Percentiles rank a stretch among this genome's conserved stretches.
Conservation (phyloP, 2,797 vertebrate genomes). For the Scomberomorus guttatus region DNA sequence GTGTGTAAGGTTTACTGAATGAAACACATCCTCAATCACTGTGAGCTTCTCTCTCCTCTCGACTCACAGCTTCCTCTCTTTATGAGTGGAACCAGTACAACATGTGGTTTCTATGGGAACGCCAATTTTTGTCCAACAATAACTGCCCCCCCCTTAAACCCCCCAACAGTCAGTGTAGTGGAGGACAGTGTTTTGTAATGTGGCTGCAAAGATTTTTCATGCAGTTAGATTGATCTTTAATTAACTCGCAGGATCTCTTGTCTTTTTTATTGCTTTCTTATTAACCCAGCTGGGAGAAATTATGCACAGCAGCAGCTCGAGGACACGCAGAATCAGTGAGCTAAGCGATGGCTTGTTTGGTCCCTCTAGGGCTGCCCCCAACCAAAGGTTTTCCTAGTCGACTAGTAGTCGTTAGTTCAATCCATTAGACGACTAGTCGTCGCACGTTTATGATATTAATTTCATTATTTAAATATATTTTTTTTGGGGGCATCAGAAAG, state of each 20-base stretch:
- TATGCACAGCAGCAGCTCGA: slow-evolving; percentile 29
- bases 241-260: slow-evolving; percentile 30
- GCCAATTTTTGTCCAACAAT: slow-evolving; percentile 37
- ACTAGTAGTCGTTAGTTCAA: no score
- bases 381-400: no score
- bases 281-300: slow-evolving; percentile 31
- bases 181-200: slow-evolving; percentile 19
- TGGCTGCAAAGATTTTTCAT: slow-evolving; percentile 19
- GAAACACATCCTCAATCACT: slow-evolving; percentile 32
- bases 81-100: slow-evolving; percentile 34
- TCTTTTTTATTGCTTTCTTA: slow-evolving; percentile 57
- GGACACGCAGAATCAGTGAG: slow-evolving; percentile 8
- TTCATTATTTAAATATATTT: no score
- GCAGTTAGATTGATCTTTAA: slow-evolving; percentile 47
- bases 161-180: neutral
- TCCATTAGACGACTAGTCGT: no score
- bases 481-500: no score
- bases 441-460: no score
- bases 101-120: slow-evolving; percentile 66
- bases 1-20: slow-evolving; percentile 41
- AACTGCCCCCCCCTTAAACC: slow-evolving; percentile 13
- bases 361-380: neutral
- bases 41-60: slow-evolving; percentile 6
- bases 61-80: slow-evolving; percentile 23
- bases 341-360: slow-evolving; percentile 23